Evolutionary conservation across 2,888 invertebrate species (phyloP).

Genomic region (Terebella lapidaria): DNA sequence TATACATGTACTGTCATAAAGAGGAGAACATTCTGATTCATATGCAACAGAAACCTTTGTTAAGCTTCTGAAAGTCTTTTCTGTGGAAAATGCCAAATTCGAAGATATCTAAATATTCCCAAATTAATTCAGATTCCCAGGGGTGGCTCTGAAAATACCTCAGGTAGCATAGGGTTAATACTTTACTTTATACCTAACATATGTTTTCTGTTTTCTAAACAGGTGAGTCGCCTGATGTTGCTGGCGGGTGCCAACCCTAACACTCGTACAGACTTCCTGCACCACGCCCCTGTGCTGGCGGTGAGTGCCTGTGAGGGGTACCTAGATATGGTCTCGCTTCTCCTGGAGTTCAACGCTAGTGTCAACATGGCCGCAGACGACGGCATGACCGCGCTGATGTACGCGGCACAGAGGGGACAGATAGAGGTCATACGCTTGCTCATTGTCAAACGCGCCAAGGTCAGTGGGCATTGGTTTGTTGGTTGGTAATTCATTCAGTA

Average conservation of each 20-base stretch:
- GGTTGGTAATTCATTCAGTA: not conserved
- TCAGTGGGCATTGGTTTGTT: slow-evolving; percentile 20
- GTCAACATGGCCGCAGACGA: slow-evolving; percentile 79
- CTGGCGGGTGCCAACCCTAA: slow-evolving; percentile 86
- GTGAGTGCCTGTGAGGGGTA: slow-evolving; percentile 90
- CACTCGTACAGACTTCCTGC: slow-evolving; percentile 66
- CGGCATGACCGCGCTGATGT: slow-evolving; percentile 79
- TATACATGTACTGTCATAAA: too few relatives aligned
- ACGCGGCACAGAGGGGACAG: slow-evolving; percentile 83
- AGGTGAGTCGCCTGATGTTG: slow-evolving; percentile 81
- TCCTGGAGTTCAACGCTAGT: slow-evolving; percentile 88
- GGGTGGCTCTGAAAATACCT: too few relatives aligned
- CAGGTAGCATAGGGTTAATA: too few relatives aligned
- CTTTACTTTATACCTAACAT: too few relatives aligned
- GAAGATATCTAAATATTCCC: too few relatives aligned
- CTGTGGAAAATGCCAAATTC: too few relatives aligned
- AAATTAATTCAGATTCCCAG: too few relatives aligned
- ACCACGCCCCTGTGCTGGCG: slow-evolving; percentile 68
- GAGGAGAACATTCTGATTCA: too few relatives aligned
- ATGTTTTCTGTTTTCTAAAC: slow-evolving; percentile 4
- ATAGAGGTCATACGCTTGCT: slow-evolving; percentile 69
- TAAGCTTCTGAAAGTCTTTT: too few relatives aligned
- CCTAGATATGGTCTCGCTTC: slow-evolving; percentile 79
- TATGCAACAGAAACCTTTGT: too few relatives aligned
- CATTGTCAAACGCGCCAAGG: slow-evolving; percentile 55